Evolutionary conservation across 2,888 invertebrate genomes (phyloP), one percentile per base, ranked within the genome.

Genomic region (Metalampra italica): DNA sequence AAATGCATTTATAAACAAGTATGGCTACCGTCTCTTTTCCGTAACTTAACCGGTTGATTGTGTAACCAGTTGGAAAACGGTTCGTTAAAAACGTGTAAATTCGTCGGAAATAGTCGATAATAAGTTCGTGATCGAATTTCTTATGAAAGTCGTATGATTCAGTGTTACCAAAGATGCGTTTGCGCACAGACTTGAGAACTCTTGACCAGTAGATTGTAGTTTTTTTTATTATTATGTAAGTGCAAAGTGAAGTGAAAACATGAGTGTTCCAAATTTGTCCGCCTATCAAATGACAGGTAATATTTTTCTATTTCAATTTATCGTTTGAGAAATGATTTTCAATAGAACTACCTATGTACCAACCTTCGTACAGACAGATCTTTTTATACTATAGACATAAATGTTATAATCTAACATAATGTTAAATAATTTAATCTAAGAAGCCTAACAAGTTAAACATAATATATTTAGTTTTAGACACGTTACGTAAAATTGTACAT

Each of bases 231-330:
- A 3, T 22, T 22, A 22, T 3, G 22, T 22, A 60, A 54, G 52
- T 49, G 50, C 54, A 30, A 54, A 56, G 56, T 57, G 60, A 63
- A 60, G 63, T 67, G 62, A 58, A n/a, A 75, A 68, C 62, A 84
- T 88, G 84, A 88, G 88, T 75, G 88, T 89, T 57, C 89, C 89
- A 44, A 88, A 89, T 81, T 80, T 89, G 63, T 87, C 78, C 58
- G 77, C 73, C 57, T 83, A 80, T 66, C 83, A 85, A 76, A 82
- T 88, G 54, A 83, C 83, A 84, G 88, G 88, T 89, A 69, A 55
- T 55, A 56, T 48, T 47, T 39, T 48, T 50, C 46, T 52, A 50
- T 49, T 46, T 45, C 45, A 15, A 40, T 14, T 22, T 22, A 12
- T 37, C 13, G n/a, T n/a, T n/a, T n/a, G n/a, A n/a, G n/a, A n/a